A percentile compares a stretch with the other conserved stretches of the same genome.
phyloP scores from a whole-genome alignment of 1,140 invertebrate genomes.

The Tetragonula clypearis region DNA sequence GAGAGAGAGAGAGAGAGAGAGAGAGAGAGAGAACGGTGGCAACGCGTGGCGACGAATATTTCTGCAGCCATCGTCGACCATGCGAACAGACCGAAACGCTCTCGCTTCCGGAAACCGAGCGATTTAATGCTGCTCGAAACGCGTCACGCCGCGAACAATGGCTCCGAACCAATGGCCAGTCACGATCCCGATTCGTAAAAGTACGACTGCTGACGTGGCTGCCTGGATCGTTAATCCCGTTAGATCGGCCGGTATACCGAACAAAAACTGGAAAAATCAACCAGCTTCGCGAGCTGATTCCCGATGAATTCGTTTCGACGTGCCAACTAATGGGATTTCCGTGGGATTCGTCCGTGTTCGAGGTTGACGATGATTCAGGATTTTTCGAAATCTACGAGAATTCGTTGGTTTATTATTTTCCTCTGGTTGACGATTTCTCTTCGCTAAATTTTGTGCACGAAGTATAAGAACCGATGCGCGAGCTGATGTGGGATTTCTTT shows the following conservation, averaged over 20 bases:
- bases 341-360: not conserved
- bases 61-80: not conserved
- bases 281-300: not conserved
- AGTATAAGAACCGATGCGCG: not conserved
- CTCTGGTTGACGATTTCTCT: not conserved
- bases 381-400: not conserved
- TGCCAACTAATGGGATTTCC: conserved; percentile 22
- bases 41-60: conserved; percentile 9
- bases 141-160: conserved; percentile 7
- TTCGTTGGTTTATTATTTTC: not conserved
- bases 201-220: conserved; percentile 33
- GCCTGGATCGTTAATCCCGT: not conserved
- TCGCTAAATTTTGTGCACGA: too few relatives aligned
- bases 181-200: conserved; percentile 11
- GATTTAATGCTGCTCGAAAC: conserved; percentile 6
- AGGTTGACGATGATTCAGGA: not conserved
- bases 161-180: not conserved
- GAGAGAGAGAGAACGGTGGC: too few relatives aligned
- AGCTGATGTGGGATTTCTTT: not conserved
- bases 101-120: not conserved
- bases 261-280: not conserved
- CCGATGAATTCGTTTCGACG: not conserved
- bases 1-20: too few relatives aligned
- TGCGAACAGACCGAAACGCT: not conserved
- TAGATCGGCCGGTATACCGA: not conserved